Base-by-base conservation (phyloP, 1,140 invertebrate genomes). In the Brachystomella parvula region DNA sequence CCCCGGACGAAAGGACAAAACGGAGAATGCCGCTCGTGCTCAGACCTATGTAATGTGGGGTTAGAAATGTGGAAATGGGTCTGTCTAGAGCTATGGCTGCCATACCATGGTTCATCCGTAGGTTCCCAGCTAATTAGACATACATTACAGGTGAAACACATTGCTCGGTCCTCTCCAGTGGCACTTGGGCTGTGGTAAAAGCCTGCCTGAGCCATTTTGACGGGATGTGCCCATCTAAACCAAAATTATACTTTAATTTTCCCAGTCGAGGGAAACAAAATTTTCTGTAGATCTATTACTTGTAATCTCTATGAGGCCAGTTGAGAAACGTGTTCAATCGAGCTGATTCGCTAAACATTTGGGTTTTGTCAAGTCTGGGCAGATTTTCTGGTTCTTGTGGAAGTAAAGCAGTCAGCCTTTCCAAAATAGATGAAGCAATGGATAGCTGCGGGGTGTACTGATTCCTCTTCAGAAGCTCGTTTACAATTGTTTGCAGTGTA, bases 251-350 rank as follows among this genome's bases (percentile, higher is more conserved):
- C 17, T 29, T 60, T 56, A 29, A 47, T n/a, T 21, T 56, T 30
- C 1, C 21, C 26, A 49, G 32, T 29, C 26, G 56, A 3, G 9
- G 32, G 2, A 58, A 39, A 24, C 1, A 19, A 28, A 53, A 56
- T 29, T 39, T 15, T 65, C 53, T 12, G 32, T 31, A 29, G 28
- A 67, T 47, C 61, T 47, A 61, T 80, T 81, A 92, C 89, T 94
- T 94, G 80, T 95, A 95, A 79, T 94, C 92, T 90, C 93, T 94
- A 76, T 96, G 93, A 47, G 93, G 93, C 93, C 93, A 96, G 76
- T 89, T 86, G 66, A 85, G 86, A 78, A 95, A 96, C 0, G 93
- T 95, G 75, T 92, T 87, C 68, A 89, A 82, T 47, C 93, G 82
- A 53, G 90, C 87, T 1, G 89, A 89, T 79, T 96, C 93, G 67